A percentile compares a stretch with the other conserved stretches of the same genome.
Evolutionary conservation across 1,140 invertebrate species (phyloP).

Genomic region (Ruditapes philippinarum): DNA sequence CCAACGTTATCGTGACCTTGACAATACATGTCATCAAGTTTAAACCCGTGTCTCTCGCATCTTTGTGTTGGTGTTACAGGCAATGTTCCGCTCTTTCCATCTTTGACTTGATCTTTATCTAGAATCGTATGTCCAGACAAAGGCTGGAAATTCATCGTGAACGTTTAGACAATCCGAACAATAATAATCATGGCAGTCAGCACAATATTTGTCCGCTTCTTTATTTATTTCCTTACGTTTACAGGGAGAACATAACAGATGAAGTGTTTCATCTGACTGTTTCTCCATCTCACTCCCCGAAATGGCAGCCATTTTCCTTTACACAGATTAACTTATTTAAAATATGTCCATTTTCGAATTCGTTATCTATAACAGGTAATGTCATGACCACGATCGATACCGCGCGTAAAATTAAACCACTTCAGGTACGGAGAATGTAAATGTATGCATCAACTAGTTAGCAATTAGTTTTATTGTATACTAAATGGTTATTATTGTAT

Average conservation of each 20-base stretch:
- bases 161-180: not conserved
- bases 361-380: no score
- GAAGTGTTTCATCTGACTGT: not conserved
- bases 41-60: not conserved
- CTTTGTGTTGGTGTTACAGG: not conserved
- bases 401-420: no score
- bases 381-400: no score
- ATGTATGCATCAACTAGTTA: no score
- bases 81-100: no score
- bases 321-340: no score
- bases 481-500: no score
- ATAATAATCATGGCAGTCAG: not conserved
- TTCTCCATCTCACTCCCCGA: not conserved
- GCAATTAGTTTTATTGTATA: no score
- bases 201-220: not conserved
- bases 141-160: not conserved
- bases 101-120: not conserved
- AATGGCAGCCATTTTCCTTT: no score
- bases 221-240: not conserved
- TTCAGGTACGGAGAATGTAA: no score
- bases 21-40: not conserved
- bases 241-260: not conserved
- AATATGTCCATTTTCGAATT: no score
- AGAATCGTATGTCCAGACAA: not conserved
- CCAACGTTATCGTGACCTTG: not conserved